Conservation (phyloP, 2,113 vertebrate genomes). For the Bos javanicus region DNA sequence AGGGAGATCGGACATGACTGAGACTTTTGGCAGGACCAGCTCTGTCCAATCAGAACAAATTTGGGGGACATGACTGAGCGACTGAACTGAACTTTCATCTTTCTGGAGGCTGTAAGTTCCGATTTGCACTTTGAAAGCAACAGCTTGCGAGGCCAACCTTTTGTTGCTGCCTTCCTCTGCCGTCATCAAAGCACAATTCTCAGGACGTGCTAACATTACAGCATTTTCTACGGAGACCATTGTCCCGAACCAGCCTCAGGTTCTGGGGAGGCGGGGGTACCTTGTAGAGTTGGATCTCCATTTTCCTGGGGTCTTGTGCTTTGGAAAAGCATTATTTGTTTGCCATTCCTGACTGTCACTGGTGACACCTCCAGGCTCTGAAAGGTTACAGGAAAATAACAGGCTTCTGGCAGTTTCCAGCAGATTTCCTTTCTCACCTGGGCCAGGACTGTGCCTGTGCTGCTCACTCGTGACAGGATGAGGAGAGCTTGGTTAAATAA, state of each 20-base stretch:
- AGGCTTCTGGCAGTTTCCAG: not conserved
- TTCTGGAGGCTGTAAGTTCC: not conserved
- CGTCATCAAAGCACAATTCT: not conserved
- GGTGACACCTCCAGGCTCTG: not conserved
- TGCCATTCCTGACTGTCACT: not conserved
- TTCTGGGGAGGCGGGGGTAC: not conserved
- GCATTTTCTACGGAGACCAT: not conserved
- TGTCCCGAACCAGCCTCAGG: not conserved
- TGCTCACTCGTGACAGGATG: constrained; percentile 17
- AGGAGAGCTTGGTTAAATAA: constrained; percentile 46
- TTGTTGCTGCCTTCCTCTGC: not conserved
- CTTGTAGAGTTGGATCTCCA: not conserved
- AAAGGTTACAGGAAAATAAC: not conserved
- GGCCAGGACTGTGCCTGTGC: not conserved
- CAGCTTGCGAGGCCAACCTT: not conserved
- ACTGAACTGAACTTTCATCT: not conserved
- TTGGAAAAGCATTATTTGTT: not conserved
- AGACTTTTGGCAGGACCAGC: not conserved
- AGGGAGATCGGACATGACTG: not conserved
- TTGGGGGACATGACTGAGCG: not conserved
- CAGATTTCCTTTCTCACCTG: not conserved
- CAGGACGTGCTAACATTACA: not conserved
- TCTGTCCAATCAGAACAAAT: not conserved
- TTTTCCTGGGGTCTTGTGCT: not conserved
- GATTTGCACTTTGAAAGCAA: not conserved